Conservation (phyloP, 2,113 vertebrate genomes). For the Anhinga anhinga region DNA sequence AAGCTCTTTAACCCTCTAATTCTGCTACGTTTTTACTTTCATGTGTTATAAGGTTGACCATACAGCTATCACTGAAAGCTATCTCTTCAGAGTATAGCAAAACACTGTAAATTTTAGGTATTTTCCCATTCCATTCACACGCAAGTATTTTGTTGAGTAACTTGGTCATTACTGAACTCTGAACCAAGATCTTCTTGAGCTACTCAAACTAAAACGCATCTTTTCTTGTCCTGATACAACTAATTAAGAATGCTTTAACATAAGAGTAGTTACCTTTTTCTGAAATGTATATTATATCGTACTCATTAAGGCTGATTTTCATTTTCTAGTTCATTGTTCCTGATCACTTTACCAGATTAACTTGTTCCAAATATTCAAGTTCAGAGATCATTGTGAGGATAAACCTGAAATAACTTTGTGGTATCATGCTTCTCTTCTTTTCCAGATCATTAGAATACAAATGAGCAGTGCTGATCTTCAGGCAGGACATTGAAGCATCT, state of each 20-base stretch:
- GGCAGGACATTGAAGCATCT: neutral
- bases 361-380: neutral
- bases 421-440: neutral
- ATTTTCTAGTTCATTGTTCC: conserved; percentile 9
- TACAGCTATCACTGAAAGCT: neutral
- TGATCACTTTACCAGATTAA: conserved; percentile 22
- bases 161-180: neutral
- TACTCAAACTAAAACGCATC: neutral
- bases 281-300: neutral
- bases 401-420: neutral
- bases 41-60: neutral
- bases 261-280: neutral
- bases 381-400: conserved; percentile 8
- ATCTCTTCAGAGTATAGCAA: neutral
- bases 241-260: neutral
- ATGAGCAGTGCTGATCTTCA: neutral
- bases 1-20: neutral
- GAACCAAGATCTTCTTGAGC: neutral
- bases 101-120: neutral
- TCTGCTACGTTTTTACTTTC: neutral
- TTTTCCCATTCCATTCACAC: neutral
- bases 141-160: neutral
- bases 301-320: neutral
- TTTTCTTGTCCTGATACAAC: neutral
- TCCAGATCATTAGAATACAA: conserved; percentile 16